phyloP scores from a whole-genome alignment of 2,113 vertebrate genomes.

The Clarias magur region DNA sequence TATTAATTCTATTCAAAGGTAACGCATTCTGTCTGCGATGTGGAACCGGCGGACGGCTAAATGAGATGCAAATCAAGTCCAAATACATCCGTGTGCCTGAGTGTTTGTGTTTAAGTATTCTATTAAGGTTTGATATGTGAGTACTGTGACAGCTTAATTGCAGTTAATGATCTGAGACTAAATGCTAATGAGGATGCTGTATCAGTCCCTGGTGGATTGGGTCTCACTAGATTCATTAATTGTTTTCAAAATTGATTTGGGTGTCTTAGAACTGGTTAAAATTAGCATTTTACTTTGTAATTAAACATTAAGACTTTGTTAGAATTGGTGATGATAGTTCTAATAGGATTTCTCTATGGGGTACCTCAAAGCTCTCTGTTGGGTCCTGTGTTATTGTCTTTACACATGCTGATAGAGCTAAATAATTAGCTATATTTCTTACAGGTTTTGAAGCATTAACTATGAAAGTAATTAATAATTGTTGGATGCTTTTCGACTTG shows the following conservation, averaged over 20 bases:
- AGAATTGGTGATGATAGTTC: too few species aligned
- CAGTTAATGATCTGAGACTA: slow-evolving; percentile 3
- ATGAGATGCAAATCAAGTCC: slow-evolving; percentile 1
- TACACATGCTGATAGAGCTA: too few species aligned
- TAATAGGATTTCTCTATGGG: not conserved
- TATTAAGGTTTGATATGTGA: not conserved
- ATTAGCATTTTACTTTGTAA: not conserved
- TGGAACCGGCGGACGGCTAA: not conserved
- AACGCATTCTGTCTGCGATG: not conserved
- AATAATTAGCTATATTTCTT: too few species aligned
- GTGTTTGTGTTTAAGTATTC: slow-evolving; percentile 20
- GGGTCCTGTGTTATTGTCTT: not conserved
- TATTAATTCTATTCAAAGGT: too few species aligned
- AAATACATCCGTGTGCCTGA: not conserved
- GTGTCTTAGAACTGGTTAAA: not conserved
- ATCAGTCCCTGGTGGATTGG: not conserved
- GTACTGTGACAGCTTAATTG: slow-evolving; percentile 1
- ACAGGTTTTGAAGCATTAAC: too few species aligned
- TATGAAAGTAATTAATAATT: too few species aligned
- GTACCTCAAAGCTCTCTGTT: not conserved
- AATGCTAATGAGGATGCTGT: not conserved
- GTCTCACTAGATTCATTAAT: too few species aligned
- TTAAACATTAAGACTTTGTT: not conserved
- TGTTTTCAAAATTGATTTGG: not conserved
- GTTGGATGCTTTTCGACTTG: too few species aligned